Percentiles rank a stretch among this genome's conserved stretches.
These are phyloP conservation scores for Plebejus melissa DNA, from an alignment of 2,888 invertebrate species.

Conservation along the genomic window DNA sequence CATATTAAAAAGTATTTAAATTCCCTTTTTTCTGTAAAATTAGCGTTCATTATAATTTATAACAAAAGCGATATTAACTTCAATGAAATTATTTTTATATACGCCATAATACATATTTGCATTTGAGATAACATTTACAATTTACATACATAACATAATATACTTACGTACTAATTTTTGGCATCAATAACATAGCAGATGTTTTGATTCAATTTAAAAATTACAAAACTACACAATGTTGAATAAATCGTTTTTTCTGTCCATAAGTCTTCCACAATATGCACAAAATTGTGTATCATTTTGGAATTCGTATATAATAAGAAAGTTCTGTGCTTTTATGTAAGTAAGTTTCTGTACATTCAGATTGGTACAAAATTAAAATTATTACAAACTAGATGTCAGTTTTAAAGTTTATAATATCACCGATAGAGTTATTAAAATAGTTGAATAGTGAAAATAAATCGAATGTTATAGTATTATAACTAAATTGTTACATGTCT, in stretches of 20 bases:
- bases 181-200: too few species aligned
- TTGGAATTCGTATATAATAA: background rate
- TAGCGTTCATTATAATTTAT: background rate
- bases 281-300: background rate
- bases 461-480: background rate
- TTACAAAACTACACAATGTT: too few species aligned
- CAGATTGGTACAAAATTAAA: background rate
- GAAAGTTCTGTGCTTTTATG: background rate
- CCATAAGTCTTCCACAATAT: background rate
- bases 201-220: too few species aligned
- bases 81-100: background rate
- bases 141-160: too few species aligned
- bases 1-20: background rate
- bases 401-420: background rate
- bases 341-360: background rate
- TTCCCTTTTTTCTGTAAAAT: background rate
- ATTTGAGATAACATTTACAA: too few species aligned
- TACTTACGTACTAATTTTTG: too few species aligned
- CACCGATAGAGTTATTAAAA: background rate
- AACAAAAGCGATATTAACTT: background rate
- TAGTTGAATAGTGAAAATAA: background rate
- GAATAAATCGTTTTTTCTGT: background rate
- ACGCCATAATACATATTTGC: background rate
- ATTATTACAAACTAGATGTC: background rate
- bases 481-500: background rate